Percentiles rank a stretch among this genome's conserved stretches.
These are phyloP conservation scores for Salticus scenicus DNA, from an alignment of 2,888 invertebrate species.

Conservation along the genomic window DNA sequence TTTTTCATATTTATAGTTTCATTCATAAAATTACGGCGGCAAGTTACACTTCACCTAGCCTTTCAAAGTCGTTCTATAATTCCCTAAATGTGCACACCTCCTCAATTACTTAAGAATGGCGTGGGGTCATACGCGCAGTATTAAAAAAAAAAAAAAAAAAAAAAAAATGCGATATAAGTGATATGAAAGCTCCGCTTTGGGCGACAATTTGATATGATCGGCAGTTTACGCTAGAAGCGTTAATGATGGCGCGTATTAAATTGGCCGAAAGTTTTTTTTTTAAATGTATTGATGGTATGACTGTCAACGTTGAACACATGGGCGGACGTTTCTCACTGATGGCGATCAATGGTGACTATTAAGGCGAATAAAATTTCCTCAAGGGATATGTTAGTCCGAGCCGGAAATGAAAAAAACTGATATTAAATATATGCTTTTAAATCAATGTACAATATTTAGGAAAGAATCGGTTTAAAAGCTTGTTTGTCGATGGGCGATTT, in stretches of 20 bases:
- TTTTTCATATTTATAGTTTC: background rate
- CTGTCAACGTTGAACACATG: constrained; percentile 48
- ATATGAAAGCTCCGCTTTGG: constrained; percentile 27
- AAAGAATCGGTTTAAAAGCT: too few relatives aligned
- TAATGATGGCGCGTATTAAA: constrained; percentile 41
- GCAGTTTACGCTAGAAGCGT: background rate
- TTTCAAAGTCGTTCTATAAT: constrained; percentile 30
- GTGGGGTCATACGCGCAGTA: constrained; percentile 19
- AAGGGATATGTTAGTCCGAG: background rate
- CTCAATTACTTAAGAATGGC: constrained; percentile 35
- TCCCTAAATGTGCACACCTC: constrained; percentile 43
- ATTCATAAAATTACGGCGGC: constrained; percentile 7
- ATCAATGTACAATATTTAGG: background rate
- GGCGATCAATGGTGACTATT: background rate
- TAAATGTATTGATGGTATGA: constrained; percentile 11
- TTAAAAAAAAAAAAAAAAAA: background rate
- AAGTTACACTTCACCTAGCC: background rate
- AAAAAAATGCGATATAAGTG: constrained; percentile 22
- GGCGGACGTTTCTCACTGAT: constrained; percentile 33
- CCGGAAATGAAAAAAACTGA: background rate
- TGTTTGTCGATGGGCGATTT: too few relatives aligned
- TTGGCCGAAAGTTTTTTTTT: constrained; percentile 3
- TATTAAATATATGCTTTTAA: background rate
- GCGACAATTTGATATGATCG: constrained; percentile 56
- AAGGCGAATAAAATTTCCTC: background rate